A percentile compares a stretch with the other conserved stretches of the same genome.
These are phyloP conservation scores for Daphoenositta chrysoptera DNA, from an alignment of 2,113 vertebrate species.

Conservation along the genomic window DNA sequence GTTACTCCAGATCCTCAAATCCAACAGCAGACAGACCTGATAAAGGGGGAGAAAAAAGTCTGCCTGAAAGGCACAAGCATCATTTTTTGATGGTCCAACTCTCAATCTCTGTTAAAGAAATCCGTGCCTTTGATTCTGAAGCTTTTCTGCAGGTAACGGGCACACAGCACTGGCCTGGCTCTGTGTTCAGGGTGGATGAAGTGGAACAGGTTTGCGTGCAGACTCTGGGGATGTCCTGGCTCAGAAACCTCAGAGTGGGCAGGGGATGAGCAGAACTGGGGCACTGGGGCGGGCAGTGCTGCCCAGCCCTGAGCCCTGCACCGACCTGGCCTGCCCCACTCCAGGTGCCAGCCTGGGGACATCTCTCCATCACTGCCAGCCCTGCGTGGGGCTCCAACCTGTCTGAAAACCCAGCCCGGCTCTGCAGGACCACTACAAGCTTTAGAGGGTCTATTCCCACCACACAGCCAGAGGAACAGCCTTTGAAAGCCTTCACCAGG, in stretches of 20 bases:
- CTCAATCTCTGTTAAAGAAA: not conserved
- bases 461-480: not conserved
- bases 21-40: not conserved
- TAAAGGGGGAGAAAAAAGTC: not conserved
- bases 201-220: not conserved
- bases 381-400: not conserved
- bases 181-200: not conserved
- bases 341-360: rapidly evolving
- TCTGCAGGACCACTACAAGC: not conserved
- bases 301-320: not conserved
- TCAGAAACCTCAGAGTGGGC: not conserved
- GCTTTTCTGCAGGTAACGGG: not conserved
- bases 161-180: rapidly evolving
- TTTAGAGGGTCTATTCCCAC: not conserved
- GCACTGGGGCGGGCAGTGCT: not conserved
- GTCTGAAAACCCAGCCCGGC: not conserved
- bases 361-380: not conserved
- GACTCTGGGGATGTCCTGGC: not conserved
- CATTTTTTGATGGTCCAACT: not conserved
- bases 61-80: not conserved
- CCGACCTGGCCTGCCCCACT: rapidly evolving
- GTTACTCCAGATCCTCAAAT: not conserved
- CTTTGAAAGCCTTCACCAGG: not conserved
- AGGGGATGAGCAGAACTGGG: not conserved
- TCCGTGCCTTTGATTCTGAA: not conserved